Conservation (phyloP, 2,797 vertebrate genomes). For the Rousettus madagascariensis region DNA sequence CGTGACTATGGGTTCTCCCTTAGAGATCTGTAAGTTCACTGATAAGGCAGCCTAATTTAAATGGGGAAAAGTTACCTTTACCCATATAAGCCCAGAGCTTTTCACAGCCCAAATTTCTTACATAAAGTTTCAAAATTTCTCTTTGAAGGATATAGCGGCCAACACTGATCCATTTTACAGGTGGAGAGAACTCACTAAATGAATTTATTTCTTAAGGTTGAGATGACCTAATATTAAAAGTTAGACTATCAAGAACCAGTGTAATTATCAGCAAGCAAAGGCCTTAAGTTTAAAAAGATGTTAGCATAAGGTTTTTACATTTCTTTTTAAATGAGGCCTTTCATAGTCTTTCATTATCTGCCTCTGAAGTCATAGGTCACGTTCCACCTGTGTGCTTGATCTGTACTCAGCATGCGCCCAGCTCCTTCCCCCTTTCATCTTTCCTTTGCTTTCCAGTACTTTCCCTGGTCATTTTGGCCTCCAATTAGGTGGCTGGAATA, state of each 20-base stretch:
- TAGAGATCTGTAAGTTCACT: neutral
- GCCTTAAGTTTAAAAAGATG: neutral
- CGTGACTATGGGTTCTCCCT: neutral
- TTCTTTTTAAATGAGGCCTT: neutral
- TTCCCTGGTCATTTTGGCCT: neutral
- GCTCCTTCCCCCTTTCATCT: neutral
- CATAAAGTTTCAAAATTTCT: neutral
- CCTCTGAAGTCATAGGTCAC: neutral
- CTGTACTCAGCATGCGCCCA: neutral
- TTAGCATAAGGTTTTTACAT: neutral
- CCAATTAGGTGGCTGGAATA: neutral
- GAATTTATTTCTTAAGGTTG: constrained; percentile 1
- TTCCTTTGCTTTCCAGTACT: neutral
- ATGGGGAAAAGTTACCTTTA: neutral
- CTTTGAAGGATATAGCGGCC: neutral
- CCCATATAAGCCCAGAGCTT: neutral
- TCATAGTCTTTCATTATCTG: neutral
- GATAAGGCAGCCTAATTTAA: neutral
- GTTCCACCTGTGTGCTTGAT: neutral
- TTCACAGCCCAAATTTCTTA: neutral
- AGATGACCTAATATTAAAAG: neutral
- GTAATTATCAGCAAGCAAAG: neutral
- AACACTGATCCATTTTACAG: neutral
- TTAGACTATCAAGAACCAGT: neutral
- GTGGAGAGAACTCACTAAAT: neutral